A percentile compares a stretch with the other conserved stretches of the same genome.
Evolutionary conservation across 2,888 invertebrate species (phyloP).

Genomic region (Acleris holmiana): DNA sequence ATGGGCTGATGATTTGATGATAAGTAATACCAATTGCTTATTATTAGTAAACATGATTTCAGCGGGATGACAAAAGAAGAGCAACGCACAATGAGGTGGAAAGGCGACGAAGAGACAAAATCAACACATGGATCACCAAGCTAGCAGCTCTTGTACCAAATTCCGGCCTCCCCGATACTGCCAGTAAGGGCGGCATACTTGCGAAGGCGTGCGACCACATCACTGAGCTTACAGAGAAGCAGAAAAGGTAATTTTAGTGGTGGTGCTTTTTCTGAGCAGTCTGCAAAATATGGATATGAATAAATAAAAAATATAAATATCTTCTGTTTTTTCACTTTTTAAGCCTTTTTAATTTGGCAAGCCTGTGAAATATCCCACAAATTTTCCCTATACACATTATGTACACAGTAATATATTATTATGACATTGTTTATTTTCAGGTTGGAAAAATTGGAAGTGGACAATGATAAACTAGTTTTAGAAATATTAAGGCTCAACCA

Average conservation of each 20-base stretch:
- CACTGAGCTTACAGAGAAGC: constrained; percentile 90
- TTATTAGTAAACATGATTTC: constrained; percentile 44
- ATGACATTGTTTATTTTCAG: constrained; percentile 54
- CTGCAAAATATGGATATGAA: too few relatives aligned
- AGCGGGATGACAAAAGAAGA: constrained; percentile 94
- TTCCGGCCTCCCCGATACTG: constrained; percentile 86
- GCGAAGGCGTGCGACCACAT: constrained; percentile 98
- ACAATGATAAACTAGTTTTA: constrained; percentile 89
- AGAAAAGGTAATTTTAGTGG: constrained; percentile 84
- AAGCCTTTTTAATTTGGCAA: too few relatives aligned
- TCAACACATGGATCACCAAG: constrained; percentile 98
- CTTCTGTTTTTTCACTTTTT: too few relatives aligned
- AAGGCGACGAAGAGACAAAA: constrained; percentile 96
- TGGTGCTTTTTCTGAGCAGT: constrained; percentile 1
- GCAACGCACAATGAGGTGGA: constrained; percentile 99
- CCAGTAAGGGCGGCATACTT: constrained; percentile 96
- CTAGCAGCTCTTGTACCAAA: constrained; percentile 94
- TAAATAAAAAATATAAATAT: too few relatives aligned
- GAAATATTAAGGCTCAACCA: constrained; percentile 89
- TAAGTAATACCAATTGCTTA: not conserved
- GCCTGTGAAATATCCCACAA: too few relatives aligned
- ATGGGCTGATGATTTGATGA: too few relatives aligned
- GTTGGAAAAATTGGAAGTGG: constrained; percentile 78
- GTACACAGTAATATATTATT: too few relatives aligned
- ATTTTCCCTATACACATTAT: too few relatives aligned